phyloP scores from a whole-genome alignment of 2,797 vertebrate species.

The Picus viridis region DNA sequence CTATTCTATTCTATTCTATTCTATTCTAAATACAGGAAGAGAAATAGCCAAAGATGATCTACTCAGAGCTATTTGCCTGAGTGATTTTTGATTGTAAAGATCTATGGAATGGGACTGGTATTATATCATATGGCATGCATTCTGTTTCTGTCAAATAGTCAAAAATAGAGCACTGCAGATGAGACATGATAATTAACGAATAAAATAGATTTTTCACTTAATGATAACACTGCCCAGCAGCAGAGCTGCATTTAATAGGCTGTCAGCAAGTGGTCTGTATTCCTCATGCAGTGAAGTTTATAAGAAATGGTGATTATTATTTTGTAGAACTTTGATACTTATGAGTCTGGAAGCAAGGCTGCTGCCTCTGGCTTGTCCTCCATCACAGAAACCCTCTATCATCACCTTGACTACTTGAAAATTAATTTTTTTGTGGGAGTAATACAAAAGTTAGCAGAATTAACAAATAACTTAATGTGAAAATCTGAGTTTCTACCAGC shows the following conservation, averaged over 20 bases:
- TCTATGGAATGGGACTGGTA: neutral
- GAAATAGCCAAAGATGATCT: neutral
- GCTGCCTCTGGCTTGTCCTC: neutral
- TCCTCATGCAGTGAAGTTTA: neutral
- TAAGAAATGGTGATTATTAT: neutral
- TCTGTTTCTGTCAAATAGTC: conserved; percentile 29
- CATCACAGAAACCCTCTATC: neutral
- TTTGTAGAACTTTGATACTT: neutral
- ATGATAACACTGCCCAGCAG: neutral
- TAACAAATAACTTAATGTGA: neutral
- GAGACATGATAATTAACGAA: conserved; percentile 30
- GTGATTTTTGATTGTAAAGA: conserved; percentile 31
- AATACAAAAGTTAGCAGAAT: neutral
- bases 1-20: too few species aligned
- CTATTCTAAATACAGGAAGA: conserved; percentile 1
- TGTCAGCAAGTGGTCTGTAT: neutral
- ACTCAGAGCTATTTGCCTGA: conserved; percentile 17
- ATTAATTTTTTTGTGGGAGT: neutral
- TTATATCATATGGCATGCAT: neutral
- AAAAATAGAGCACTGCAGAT: conserved; percentile 17
- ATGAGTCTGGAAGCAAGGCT: neutral
- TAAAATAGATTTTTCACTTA: conserved; percentile 18
- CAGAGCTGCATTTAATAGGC: neutral
- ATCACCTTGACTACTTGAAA: neutral
- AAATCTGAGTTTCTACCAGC: neutral